phyloP scores from a whole-genome alignment of 2,888 invertebrate genomes.

The Orgyia antiqua region DNA sequence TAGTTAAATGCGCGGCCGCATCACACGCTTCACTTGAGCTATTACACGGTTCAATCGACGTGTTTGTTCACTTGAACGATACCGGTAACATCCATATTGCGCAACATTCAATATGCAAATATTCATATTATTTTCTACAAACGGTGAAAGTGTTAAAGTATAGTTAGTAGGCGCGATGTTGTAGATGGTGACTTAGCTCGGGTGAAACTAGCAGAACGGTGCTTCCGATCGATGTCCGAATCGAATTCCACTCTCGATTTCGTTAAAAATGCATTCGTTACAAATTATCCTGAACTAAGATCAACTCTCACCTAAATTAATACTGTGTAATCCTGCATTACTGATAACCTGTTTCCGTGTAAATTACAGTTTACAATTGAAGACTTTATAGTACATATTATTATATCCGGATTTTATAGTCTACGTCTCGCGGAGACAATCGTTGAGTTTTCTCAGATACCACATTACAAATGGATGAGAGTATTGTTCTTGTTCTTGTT shows the following conservation, averaged over 20 bases:
- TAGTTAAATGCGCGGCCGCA: background rate
- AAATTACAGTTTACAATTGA: too few species aligned
- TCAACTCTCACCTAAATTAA: background rate
- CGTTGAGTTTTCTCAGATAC: too few species aligned
- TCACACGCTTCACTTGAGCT: conserved; percentile 16
- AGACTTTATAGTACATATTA: too few species aligned
- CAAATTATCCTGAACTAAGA: conserved; percentile 25
- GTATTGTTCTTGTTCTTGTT: too few species aligned
- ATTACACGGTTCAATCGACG: conserved; percentile 16
- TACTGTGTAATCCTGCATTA: too few species aligned
- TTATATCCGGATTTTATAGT: too few species aligned
- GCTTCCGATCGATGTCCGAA: conserved; percentile 24
- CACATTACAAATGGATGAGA: too few species aligned
- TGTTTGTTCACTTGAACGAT: too few species aligned
- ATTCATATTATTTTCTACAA: conserved; percentile 35
- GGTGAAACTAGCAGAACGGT: conserved; percentile 15
- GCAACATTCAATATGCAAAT: conserved; percentile 41
- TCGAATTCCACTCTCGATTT: conserved; percentile 54
- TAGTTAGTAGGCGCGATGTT: conserved; percentile 9
- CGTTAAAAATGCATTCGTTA: conserved; percentile 28
- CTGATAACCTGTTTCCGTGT: too few species aligned
- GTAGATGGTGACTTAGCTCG: conserved; percentile 7
- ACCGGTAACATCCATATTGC: conserved; percentile 19
- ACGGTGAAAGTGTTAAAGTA: conserved; percentile 47
- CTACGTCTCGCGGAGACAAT: too few species aligned